These are phyloP conservation scores for Ceratothoa steindachneri DNA, from an alignment of 2,888 invertebrate genomes.

Conservation along the genomic window DNA sequence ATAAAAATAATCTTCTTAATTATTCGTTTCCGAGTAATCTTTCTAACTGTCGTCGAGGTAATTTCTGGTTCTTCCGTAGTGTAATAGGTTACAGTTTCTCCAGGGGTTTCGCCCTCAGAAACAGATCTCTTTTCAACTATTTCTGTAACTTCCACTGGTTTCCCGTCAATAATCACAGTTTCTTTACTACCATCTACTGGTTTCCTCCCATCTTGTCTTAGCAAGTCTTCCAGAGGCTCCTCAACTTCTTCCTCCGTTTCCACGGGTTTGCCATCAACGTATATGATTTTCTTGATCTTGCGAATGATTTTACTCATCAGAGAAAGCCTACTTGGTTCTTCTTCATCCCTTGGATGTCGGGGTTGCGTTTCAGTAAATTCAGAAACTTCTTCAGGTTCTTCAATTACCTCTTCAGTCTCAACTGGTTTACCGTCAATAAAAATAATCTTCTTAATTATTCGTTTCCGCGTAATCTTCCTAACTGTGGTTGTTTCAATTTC, in stretches of 20 bases:
- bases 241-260: conserved; percentile 18
- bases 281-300: conserved; percentile 19
- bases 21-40: conserved; percentile 7
- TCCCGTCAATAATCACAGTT: conserved; percentile 23
- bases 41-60: neutral
- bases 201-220: neutral
- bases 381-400: conserved; percentile 21
- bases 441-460: conserved; percentile 21
- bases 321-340: neutral
- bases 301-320: neutral
- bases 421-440: conserved; percentile 22
- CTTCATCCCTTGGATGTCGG: neutral
- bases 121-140: neutral
- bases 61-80: conserved; percentile 10
- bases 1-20: neutral
- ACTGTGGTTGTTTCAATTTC: conserved; percentile 18
- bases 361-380: neutral
- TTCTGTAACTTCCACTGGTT: conserved; percentile 22
- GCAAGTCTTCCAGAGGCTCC: conserved; percentile 16
- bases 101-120: conserved; percentile 22
- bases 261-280: conserved; percentile 17
- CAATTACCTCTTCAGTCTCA: conserved; percentile 21
- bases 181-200: conserved; percentile 2
- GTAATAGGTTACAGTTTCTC: neutral
- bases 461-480: conserved; percentile 14